Evolutionary conservation across 2,888 invertebrate genomes (phyloP).

Genomic region (Pyrochroa serraticornis): DNA sequence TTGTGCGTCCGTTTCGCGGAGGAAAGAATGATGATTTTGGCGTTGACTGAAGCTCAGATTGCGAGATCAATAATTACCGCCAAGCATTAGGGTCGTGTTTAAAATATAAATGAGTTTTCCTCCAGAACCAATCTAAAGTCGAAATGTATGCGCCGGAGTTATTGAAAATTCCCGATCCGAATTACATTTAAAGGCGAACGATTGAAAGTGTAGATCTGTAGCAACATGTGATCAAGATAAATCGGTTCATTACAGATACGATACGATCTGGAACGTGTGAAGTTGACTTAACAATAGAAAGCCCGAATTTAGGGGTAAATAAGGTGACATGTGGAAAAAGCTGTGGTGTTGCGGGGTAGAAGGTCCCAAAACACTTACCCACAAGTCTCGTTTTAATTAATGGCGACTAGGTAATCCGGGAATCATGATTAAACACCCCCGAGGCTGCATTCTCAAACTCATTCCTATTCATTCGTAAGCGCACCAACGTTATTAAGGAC

Average conservation of each 20-base stretch:
- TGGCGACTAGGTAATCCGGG: no score
- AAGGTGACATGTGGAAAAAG: no score
- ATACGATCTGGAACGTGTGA: slow-evolving; percentile 38
- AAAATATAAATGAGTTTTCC: slow-evolving; percentile 37
- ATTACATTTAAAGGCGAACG: slow-evolving; percentile 39
- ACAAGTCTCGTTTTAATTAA: no score
- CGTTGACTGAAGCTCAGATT: slow-evolving; percentile 6
- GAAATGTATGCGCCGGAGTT: slow-evolving; percentile 38
- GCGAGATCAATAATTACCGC: slow-evolving; percentile 27
- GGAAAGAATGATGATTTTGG: slow-evolving; percentile 1
- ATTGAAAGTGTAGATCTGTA: slow-evolving; percentile 41
- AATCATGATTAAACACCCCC: slow-evolving; percentile 2
- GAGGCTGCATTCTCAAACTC: slow-evolving; percentile 2
- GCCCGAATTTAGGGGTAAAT: background rate
- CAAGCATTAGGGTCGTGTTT: slow-evolving; percentile 28
- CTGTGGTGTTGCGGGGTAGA: no score
- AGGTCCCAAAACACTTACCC: no score
- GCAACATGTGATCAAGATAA: slow-evolving; percentile 48
- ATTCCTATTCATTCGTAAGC: background rate
- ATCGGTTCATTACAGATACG: slow-evolving; percentile 44
- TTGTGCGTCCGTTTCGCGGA: no score
- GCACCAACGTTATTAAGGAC: no score
- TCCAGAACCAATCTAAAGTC: slow-evolving; percentile 24
- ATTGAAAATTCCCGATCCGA: slow-evolving; percentile 45
- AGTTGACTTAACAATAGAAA: slow-evolving; percentile 31